A percentile compares a stretch with the other conserved stretches of the same genome.
phyloP scores from a whole-genome alignment of 2,888 invertebrate species.

The Metallyticus violacea region DNA sequence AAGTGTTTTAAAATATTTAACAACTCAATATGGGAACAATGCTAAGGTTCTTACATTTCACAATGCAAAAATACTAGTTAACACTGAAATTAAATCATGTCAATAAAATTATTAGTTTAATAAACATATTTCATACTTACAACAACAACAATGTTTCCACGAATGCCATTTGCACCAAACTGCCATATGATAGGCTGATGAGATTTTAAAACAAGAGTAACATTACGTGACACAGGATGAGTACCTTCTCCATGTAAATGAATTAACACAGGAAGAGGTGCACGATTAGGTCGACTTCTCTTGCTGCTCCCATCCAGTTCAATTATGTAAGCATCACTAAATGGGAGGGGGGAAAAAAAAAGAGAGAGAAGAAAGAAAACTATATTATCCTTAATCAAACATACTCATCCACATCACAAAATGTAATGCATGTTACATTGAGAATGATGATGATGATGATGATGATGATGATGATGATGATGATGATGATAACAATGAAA shows the following conservation, averaged over 20 bases:
- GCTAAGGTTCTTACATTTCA: no score
- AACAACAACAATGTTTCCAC: slow-evolving; percentile 43
- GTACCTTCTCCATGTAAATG: slow-evolving; percentile 34
- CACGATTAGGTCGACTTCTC: slow-evolving; percentile 2
- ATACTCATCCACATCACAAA: no score
- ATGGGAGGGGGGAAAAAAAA: not conserved
- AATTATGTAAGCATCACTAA: slow-evolving; percentile 37
- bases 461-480: not conserved
- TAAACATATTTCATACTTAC: slow-evolving; percentile 41
- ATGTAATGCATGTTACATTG: not conserved
- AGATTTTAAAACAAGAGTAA: slow-evolving; percentile 45
- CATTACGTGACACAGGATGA: slow-evolving; percentile 35
- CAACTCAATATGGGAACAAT: no score
- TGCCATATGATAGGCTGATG: slow-evolving; percentile 42
- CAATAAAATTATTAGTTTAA: no score
- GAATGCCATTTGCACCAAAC: slow-evolving; percentile 41
- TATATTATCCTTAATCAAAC: no score
- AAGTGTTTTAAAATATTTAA: no score
- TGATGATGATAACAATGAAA: not conserved
- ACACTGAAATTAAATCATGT: no score
- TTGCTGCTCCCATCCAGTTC: slow-evolving; percentile 31
- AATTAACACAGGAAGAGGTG: slow-evolving; percentile 2
- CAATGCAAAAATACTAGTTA: no score
- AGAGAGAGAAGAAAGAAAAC: no score
- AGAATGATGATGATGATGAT: not conserved